These are phyloP conservation scores for Cabera pusaria DNA, from an alignment of 2,888 invertebrate genomes.

Conservation along the genomic window DNA sequence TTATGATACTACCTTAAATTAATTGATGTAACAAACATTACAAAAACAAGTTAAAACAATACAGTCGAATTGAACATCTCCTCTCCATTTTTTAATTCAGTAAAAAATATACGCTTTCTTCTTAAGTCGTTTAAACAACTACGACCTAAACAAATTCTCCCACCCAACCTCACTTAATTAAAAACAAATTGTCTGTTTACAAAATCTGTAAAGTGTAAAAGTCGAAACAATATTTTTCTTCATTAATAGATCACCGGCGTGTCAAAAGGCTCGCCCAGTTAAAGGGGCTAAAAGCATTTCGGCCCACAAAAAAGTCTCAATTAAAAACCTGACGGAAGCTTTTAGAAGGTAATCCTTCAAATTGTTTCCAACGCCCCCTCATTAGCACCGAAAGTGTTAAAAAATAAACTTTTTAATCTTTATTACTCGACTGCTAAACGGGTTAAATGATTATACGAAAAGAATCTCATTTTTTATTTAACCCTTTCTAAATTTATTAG, in stretches of 20 bases:
- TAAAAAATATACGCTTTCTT: too few relatives aligned
- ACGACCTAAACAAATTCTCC: conserved; percentile 7
- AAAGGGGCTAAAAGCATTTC: conserved; percentile 81
- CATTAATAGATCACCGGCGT: conserved; percentile 78
- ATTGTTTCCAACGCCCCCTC: conserved; percentile 84
- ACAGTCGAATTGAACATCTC: too few relatives aligned
- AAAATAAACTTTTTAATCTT: conserved; percentile 84
- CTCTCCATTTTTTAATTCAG: too few relatives aligned
- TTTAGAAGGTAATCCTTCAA: conserved; percentile 84
- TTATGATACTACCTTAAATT: too few relatives aligned
- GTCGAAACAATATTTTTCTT: conserved; percentile 61
- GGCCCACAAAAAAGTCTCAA: conserved; percentile 82
- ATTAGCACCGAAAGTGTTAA: conserved; percentile 83
- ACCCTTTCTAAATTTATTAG: conserved; percentile 75
- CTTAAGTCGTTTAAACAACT: too few relatives aligned
- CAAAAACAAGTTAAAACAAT: conserved; percentile 1
- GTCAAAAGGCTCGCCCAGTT: conserved; percentile 66
- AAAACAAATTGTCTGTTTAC: conserved; percentile 35
- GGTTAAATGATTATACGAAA: conserved; percentile 80
- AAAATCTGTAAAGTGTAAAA: conserved; percentile 39
- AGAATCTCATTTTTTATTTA: conserved; percentile 71
- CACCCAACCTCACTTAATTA: conserved; percentile 31
- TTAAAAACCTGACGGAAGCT: conserved; percentile 83
- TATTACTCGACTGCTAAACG: conserved; percentile 82
- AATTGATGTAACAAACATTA: too few relatives aligned